Percentiles rank a stretch among this genome's conserved stretches.
phyloP scores from a whole-genome alignment of 1,140 invertebrate genomes.

The Chlorops oryzae region DNA sequence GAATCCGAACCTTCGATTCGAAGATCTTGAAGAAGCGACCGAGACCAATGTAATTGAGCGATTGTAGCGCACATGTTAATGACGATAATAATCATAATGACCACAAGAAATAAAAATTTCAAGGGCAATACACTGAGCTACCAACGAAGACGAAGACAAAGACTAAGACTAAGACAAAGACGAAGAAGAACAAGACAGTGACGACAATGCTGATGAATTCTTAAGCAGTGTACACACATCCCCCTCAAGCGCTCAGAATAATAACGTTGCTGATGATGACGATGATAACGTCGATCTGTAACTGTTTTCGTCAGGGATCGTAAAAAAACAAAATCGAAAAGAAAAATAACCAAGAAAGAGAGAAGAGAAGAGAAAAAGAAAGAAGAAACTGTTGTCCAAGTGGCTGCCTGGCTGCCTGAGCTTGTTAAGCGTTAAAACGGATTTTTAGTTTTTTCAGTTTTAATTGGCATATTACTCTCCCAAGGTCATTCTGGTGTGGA shows the following conservation, averaged over 20 bases:
- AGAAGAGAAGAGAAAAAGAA: too few species aligned
- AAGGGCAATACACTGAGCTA: too few species aligned
- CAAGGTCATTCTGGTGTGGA: too few species aligned
- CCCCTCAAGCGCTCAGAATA: too few species aligned
- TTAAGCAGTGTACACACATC: too few species aligned
- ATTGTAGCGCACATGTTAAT: not conserved
- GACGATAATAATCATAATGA: not conserved
- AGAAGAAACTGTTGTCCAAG: too few species aligned
- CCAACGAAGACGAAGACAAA: not conserved
- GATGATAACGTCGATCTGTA: not conserved
- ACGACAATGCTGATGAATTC: not conserved
- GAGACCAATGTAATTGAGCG: not conserved
- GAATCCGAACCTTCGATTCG: not conserved
- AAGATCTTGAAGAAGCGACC: not conserved
- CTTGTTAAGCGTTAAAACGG: too few species aligned
- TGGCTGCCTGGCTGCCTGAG: too few species aligned
- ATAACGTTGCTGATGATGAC: not conserved
- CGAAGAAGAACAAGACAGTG: not conserved
- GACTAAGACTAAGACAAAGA: not conserved
- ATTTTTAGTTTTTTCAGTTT: too few species aligned
- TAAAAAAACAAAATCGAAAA: constrained; percentile 6
- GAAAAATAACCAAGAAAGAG: not conserved
- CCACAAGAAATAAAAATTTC: too few species aligned
- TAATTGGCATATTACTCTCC: too few species aligned
- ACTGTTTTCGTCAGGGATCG: not conserved